phyloP scores from a whole-genome alignment of 1,140 invertebrate genomes.

The Zeugodacus cucurbitae region DNA sequence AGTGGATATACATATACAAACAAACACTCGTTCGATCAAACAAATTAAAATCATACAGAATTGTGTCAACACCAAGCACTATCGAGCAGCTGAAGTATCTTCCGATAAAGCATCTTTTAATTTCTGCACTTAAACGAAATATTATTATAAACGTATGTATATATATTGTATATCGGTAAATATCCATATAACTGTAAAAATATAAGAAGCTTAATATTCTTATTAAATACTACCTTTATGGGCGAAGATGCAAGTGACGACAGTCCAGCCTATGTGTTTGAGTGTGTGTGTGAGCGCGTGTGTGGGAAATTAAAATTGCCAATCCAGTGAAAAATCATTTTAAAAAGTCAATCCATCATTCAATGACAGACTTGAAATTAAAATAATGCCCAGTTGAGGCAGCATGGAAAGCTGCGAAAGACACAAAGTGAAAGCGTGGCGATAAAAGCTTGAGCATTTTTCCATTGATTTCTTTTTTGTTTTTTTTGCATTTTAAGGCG shows the following conservation, averaged over 20 bases:
- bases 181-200: background rate
- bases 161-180: background rate
- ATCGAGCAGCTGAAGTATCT: background rate
- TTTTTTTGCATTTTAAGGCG: constrained; percentile 1
- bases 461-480: constrained; percentile 1
- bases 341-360: constrained; percentile 33
- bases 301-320: constrained; percentile 26
- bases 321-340: constrained; percentile 14
- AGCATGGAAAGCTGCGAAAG: background rate
- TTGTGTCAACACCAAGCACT: background rate
- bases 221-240: background rate
- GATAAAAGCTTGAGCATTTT: background rate
- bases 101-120: background rate
- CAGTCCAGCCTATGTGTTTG: background rate
- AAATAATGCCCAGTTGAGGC: background rate
- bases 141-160: background rate
- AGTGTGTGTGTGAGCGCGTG: background rate
- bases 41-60: background rate
- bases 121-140: background rate
- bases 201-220: background rate
- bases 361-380: constrained; percentile 32
- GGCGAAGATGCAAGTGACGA: background rate
- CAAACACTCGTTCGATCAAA: background rate
- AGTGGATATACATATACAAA: too few species aligned
- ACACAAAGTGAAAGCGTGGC: background rate